These are phyloP conservation scores for Conchocele bisecta DNA, from an alignment of 2,888 invertebrate genomes.

Conservation along the genomic window DNA sequence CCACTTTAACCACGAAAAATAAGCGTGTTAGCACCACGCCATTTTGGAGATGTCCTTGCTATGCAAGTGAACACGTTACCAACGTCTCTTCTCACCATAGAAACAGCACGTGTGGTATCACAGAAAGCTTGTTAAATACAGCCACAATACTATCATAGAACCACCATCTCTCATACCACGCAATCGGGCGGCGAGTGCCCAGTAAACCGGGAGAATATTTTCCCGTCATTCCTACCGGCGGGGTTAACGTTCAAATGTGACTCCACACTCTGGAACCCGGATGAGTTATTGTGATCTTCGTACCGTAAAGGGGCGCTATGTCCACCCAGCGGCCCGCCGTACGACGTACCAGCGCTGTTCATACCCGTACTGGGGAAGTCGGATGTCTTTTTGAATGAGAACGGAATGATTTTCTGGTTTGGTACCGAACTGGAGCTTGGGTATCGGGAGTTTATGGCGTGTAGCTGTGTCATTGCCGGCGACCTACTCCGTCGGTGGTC, in stretches of 20 bases:
- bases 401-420: constrained; percentile 53
- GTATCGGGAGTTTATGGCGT: constrained; percentile 42
- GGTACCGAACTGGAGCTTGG: constrained; percentile 10
- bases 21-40: too few relatives aligned
- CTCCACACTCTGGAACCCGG: constrained; percentile 56
- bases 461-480: constrained; percentile 31
- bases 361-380: constrained; percentile 11
- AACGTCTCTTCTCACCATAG: too few relatives aligned
- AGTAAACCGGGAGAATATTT: too few relatives aligned
- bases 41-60: too few relatives aligned
- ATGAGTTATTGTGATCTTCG: constrained; percentile 49
- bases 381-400: constrained; percentile 46
- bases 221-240: constrained; percentile 29
- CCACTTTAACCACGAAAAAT: too few relatives aligned
- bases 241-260: constrained; percentile 29
- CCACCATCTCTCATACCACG: constrained; percentile 45
- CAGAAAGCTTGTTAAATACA: constrained; percentile 8
- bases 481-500: constrained; percentile 26
- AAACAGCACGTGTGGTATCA: too few relatives aligned
- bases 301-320: constrained; percentile 50
- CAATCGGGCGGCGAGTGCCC: constrained; percentile 47
- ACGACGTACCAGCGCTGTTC: constrained; percentile 21
- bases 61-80: too few relatives aligned
- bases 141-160: too few relatives aligned
- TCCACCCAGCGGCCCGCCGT: constrained; percentile 11